phyloP scores from a whole-genome alignment of 1,140 invertebrate genomes.

The Neodiprion pinetum region DNA sequence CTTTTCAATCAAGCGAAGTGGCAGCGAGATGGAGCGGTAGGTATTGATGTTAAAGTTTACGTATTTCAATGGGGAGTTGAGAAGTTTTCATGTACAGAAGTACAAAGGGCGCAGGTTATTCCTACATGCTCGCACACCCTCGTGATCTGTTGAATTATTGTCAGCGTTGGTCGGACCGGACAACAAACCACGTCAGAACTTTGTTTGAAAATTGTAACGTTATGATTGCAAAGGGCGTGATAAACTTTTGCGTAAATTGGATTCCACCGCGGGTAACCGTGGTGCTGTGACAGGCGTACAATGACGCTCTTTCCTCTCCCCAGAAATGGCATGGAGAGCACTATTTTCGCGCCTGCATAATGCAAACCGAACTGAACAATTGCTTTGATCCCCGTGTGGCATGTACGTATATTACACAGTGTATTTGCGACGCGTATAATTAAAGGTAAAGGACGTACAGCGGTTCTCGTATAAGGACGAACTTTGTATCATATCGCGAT shows the following conservation, averaged over 20 bases:
- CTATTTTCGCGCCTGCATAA: no score
- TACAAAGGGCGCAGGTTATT: not conserved
- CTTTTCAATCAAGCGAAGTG: no score
- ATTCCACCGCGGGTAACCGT: not conserved
- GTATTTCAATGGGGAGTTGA: not conserved
- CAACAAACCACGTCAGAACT: not conserved
- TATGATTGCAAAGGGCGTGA: not conserved
- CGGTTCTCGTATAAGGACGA: no score
- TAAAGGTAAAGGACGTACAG: no score
- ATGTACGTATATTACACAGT: not conserved
- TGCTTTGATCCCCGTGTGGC: not conserved
- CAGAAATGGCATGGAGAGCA: no score
- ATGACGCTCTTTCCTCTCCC: no score
- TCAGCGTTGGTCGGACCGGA: not conserved
- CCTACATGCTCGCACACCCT: not conserved
- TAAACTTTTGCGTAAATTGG: not conserved
- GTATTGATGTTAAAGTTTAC: not conserved
- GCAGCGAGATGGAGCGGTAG: no score
- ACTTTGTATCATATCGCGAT: no score
- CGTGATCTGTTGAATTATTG: not conserved
- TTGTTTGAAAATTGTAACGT: not conserved
- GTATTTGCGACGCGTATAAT: not conserved
- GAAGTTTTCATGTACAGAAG: not conserved
- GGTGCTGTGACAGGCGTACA: no score
- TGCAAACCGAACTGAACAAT: not conserved